Conservation (phyloP, 2,888 invertebrate genomes). For the Mylabris sibirica region DNA sequence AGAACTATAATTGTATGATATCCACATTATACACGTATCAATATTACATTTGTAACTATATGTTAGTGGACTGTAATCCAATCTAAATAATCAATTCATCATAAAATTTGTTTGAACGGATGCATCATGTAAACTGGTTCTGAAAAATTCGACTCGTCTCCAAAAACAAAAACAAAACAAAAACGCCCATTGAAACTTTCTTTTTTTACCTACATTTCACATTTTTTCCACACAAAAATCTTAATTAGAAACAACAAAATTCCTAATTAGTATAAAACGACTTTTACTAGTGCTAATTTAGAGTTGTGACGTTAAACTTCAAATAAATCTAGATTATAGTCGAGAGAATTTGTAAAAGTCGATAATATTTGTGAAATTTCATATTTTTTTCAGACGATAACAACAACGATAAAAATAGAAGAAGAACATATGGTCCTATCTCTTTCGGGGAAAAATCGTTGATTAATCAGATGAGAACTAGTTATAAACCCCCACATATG, state of each 20-base stretch:
- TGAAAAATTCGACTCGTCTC: background rate
- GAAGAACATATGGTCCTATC: background rate
- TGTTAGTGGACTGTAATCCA: background rate
- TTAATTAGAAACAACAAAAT: constrained; percentile 1
- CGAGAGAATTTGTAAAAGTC: background rate
- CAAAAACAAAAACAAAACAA: background rate
- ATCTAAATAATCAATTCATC: constrained; percentile 4
- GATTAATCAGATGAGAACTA: background rate
- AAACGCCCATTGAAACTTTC: background rate
- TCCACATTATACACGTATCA: background rate
- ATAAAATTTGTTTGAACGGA: background rate
- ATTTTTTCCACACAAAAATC: background rate
- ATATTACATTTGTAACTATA: constrained; percentile 1
- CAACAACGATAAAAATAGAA: background rate
- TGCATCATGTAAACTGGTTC: background rate
- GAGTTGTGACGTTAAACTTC: background rate
- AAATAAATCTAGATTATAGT: background rate
- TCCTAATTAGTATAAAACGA: background rate
- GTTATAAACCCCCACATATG: constrained; percentile 20
- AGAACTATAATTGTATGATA: background rate
- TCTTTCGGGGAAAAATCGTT: background rate
- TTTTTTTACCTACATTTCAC: constrained; percentile 1
- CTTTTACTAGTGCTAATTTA: background rate
- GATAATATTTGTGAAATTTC: background rate
- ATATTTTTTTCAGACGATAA: background rate